Conservation (phyloP, 2,797 vertebrate species). For the Pangasius sanitwongsei region DNA sequence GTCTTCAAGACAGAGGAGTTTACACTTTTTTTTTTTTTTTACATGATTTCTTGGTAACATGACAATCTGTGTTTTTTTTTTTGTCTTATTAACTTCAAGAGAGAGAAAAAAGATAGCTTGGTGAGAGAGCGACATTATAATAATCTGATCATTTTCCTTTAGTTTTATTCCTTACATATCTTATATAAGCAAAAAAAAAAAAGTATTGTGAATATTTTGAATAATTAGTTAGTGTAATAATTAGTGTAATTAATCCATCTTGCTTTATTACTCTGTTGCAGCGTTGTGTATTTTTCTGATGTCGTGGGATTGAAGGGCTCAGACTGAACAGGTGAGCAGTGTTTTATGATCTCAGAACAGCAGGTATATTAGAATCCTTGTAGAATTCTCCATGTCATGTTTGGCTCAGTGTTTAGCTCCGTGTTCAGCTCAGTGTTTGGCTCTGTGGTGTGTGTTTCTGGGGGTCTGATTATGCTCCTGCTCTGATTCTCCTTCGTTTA, state of each 20-base stretch:
- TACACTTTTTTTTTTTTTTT: neutral
- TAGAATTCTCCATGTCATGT: constrained; percentile 38
- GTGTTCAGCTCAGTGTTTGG: constrained; percentile 52
- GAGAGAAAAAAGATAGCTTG: neutral
- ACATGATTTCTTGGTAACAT: neutral
- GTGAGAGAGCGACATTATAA: neutral
- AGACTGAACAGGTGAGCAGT: neutral
- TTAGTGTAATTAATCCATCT: neutral
- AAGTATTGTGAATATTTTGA: neutral
- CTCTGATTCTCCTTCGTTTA: constrained; percentile 87
- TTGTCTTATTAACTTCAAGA: neutral
- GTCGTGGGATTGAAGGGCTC: neutral
- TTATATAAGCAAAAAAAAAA: neutral
- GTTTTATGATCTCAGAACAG: constrained; percentile 33
- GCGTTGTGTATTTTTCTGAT: neutral
- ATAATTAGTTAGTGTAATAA: too few relatives aligned
- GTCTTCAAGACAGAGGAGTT: neutral
- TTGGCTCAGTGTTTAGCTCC: constrained; percentile 6
- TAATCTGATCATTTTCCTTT: too few relatives aligned
- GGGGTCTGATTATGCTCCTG: constrained; percentile 75
- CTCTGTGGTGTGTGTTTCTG: constrained; percentile 67
- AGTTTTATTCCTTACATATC: too few relatives aligned
- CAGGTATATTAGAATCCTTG: constrained; percentile 28
- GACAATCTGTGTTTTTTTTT: neutral
- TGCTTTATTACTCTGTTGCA: neutral